phyloP scores from a whole-genome alignment of 2,888 invertebrate species.

The Dynastes hyllus region DNA sequence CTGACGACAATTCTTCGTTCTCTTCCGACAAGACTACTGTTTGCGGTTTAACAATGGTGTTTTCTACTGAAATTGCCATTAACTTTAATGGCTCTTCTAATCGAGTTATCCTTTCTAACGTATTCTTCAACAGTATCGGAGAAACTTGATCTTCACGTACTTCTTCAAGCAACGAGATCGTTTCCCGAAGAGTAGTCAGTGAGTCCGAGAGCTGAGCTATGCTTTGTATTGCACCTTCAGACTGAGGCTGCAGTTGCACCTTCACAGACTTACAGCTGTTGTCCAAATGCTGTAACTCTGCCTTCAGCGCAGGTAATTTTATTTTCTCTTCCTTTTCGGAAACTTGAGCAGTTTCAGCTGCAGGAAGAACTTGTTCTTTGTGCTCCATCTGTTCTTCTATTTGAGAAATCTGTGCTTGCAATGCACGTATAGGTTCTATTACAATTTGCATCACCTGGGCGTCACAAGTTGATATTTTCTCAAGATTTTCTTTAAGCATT shows the following conservation, averaged over 20 bases:
- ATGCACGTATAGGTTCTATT: not conserved
- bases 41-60: constrained; percentile 23
- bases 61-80: constrained; percentile 23
- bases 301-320: not conserved
- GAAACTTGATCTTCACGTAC: constrained; percentile 13
- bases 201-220: constrained; percentile 41
- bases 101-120: not conserved
- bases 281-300: constrained; percentile 10
- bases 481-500: constrained; percentile 3
- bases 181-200: constrained; percentile 44
- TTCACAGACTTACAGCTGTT: constrained; percentile 19
- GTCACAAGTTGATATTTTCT: constrained; percentile 10
- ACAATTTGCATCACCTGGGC: not conserved
- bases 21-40: constrained; percentile 17
- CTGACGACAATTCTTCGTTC: constrained; percentile 4
- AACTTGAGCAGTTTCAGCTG: not conserved
- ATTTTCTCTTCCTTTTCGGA: not conserved
- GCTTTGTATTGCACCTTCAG: constrained; percentile 3
- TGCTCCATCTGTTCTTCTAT: constrained; percentile 14
- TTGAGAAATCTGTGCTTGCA: constrained; percentile 25
- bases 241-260: constrained; percentile 4
- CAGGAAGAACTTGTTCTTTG: not conserved
- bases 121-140: constrained; percentile 14
- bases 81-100: constrained; percentile 46
- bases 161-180: constrained; percentile 49